Evolutionary conservation across 2,888 invertebrate species (phyloP).

Genomic region (Octodonta nipae): DNA sequence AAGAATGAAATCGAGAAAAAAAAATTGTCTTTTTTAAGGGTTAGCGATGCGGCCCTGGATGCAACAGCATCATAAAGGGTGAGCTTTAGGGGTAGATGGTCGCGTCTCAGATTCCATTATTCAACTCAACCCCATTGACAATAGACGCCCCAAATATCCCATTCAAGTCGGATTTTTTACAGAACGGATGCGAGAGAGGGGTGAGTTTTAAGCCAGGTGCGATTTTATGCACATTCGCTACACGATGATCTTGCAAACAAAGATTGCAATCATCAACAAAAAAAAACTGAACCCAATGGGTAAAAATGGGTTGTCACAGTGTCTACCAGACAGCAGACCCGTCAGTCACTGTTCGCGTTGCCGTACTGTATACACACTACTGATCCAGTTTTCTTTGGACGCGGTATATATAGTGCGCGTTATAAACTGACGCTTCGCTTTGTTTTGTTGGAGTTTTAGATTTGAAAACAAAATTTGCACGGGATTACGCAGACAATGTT

Average conservation of each 20-base stretch:
- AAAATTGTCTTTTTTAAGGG: too few species aligned
- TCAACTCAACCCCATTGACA: conserved; percentile 35
- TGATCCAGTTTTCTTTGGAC: too few species aligned
- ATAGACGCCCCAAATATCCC: conserved; percentile 33
- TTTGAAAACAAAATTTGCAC: too few species aligned
- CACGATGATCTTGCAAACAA: conserved; percentile 33
- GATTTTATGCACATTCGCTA: conserved; percentile 29
- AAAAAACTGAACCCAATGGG: too few species aligned
- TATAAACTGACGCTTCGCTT: too few species aligned
- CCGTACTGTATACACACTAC: too few species aligned
- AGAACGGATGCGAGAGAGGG: conserved; percentile 31
- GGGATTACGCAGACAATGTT: too few species aligned
- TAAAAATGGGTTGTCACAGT: conserved; percentile 22
- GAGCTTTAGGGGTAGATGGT: conserved; percentile 33
- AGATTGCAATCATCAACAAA: conserved; percentile 33
- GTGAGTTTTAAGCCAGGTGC: conserved; percentile 32
- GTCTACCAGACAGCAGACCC: conserved; percentile 11
- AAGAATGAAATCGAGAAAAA: too few species aligned
- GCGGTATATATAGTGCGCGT: too few species aligned
- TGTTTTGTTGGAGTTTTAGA: too few species aligned
- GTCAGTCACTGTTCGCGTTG: too few species aligned
- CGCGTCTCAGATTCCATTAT: conserved; percentile 37
- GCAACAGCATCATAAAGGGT: conserved; percentile 35
- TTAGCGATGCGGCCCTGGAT: too few species aligned
- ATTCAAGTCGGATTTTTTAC: conserved; percentile 35